A percentile compares a stretch with the other conserved stretches of the same genome.
Evolutionary conservation across 2,797 vertebrate genomes (phyloP).

Genomic region (Echeneis naucrates): DNA sequence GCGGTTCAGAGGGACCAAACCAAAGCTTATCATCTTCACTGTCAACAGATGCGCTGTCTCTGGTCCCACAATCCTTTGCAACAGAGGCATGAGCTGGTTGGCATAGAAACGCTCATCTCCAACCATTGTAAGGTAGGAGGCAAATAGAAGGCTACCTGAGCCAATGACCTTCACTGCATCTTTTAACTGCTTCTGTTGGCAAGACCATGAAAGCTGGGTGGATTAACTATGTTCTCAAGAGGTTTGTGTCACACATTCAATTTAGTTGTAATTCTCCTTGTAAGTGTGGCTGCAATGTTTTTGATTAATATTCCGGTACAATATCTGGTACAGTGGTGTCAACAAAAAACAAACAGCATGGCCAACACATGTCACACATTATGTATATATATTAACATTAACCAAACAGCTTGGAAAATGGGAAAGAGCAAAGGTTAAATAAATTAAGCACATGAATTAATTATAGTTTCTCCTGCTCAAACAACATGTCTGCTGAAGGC

Average conservation of each 20-base stretch:
- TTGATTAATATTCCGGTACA: background rate
- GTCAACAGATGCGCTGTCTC: constrained; percentile 90
- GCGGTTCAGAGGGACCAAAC: constrained; percentile 84
- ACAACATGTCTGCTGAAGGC: background rate
- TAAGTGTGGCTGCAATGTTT: background rate
- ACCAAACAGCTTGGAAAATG: too few relatives aligned
- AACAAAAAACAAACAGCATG: background rate
- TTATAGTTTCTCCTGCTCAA: background rate
- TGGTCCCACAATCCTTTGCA: constrained; percentile 86
- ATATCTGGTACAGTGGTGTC: background rate
- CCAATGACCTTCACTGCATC: constrained; percentile 87
- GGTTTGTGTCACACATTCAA: background rate
- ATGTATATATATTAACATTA: too few relatives aligned
- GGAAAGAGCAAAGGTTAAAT: background rate
- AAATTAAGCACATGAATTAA: too few relatives aligned
- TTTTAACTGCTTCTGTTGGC: constrained; percentile 84
- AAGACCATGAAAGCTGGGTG: constrained; percentile 6
- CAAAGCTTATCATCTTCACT: constrained; percentile 83
- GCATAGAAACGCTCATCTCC: constrained; percentile 92
- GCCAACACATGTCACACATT: background rate
- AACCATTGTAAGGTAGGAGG: constrained; percentile 85
- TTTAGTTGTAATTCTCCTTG: background rate
- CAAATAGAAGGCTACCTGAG: constrained; percentile 88
- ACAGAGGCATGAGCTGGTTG: constrained; percentile 87
- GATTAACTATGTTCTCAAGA: background rate